Evolutionary conservation across 2,113 vertebrate genomes (phyloP).

Genomic region (Strigops habroptila): DNA sequence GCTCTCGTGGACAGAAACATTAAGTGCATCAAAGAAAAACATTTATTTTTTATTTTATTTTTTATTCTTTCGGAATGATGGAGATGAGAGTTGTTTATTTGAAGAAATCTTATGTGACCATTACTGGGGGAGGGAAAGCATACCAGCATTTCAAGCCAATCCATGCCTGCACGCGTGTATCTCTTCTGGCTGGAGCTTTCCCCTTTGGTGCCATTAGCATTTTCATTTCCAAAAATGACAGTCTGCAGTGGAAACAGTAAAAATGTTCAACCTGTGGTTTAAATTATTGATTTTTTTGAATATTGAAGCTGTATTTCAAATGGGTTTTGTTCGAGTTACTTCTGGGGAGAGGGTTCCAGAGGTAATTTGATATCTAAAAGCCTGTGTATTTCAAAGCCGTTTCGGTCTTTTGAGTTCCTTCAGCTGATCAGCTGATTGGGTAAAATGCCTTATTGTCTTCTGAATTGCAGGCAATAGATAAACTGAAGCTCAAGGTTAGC

Average conservation of each 20-base stretch:
- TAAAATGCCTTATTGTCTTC: conserved; percentile 71
- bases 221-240: conserved; percentile 79
- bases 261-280: conserved; percentile 82
- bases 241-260: conserved; percentile 75
- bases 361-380: conserved; percentile 78
- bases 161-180: conserved; percentile 51
- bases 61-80: neutral
- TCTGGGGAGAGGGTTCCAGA: conserved; percentile 70
- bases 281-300: conserved; percentile 84
- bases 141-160: conserved; percentile 56
- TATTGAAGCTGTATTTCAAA: conserved; percentile 84
- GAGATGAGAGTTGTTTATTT: conserved; percentile 70
- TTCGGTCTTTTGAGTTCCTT: conserved; percentile 69
- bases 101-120: conserved; percentile 68
- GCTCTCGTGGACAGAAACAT: conserved; percentile 33
- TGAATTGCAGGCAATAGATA: conserved; percentile 55
- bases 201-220: conserved; percentile 75
- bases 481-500: conserved; percentile 57
- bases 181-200: conserved; percentile 69
- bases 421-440: conserved; percentile 66
- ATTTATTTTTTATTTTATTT: neutral
- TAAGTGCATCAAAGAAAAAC: conserved; percentile 29
- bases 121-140: conserved; percentile 37
- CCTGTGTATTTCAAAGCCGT: conserved; percentile 70
- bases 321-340: conserved; percentile 77